Evolutionary conservation across 2,888 invertebrate genomes (phyloP).

Genomic region (Andrena camellia): DNA sequence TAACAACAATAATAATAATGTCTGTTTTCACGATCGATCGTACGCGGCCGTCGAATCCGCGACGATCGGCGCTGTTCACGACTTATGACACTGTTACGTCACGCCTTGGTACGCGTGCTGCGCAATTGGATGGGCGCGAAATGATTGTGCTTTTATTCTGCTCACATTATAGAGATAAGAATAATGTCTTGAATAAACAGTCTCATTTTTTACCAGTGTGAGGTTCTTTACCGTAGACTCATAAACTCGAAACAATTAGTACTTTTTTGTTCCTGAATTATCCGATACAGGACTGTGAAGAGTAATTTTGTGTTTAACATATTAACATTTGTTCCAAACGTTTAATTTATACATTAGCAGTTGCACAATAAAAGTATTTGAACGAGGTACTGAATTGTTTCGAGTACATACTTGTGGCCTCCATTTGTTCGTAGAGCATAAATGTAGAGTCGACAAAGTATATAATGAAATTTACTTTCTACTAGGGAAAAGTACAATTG

Average conservation of each 20-base stretch:
- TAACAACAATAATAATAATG: conserved; percentile 82
- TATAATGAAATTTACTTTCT: no score
- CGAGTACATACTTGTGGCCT: not conserved
- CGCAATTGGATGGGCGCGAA: conserved; percentile 6
- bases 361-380: not conserved
- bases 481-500: not conserved
- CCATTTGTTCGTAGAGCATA: not conserved
- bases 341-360: not conserved
- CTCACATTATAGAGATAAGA: not conserved
- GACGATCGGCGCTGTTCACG: conserved; percentile 59
- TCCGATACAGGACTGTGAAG: not conserved
- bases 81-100: conserved; percentile 69
- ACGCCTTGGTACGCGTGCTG: conserved; percentile 40
- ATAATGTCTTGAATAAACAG: not conserved
- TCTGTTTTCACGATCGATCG: conserved; percentile 56
- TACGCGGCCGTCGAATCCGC: conserved; percentile 35
- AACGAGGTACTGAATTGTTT: not conserved
- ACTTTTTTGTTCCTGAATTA: not conserved
- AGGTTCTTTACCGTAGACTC: not conserved
- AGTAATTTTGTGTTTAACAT: not conserved
- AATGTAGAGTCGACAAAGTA: not conserved
- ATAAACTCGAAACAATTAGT: not conserved
- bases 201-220: not conserved
- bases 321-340: not conserved
- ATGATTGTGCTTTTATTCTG: not conserved